These are phyloP conservation scores for Xylophagus ater DNA, from an alignment of 2,888 invertebrate genomes.

Conservation along the genomic window DNA sequence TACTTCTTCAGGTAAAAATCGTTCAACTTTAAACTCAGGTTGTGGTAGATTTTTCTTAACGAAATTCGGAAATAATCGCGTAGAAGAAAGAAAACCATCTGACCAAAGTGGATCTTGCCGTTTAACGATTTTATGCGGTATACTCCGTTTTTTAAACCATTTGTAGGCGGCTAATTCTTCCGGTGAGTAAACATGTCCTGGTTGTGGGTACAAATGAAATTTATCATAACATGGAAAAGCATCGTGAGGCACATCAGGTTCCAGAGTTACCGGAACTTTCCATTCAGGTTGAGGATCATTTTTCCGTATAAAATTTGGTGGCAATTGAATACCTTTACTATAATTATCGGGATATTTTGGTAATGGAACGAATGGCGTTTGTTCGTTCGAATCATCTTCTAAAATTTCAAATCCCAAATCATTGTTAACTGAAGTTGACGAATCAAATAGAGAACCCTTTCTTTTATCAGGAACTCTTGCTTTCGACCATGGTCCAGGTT, in stretches of 20 bases:
- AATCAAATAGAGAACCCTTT: constrained; percentile 4
- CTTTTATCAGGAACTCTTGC: constrained; percentile 21
- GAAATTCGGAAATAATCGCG: constrained; percentile 34
- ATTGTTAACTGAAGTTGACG: background rate
- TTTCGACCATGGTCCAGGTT: constrained; percentile 59
- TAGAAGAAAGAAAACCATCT: constrained; percentile 14
- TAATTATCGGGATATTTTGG: constrained; percentile 12
- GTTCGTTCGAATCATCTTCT: constrained; percentile 24
- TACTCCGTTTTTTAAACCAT: constrained; percentile 22
- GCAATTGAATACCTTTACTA: constrained; percentile 17
- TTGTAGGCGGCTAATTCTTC: constrained; percentile 32
- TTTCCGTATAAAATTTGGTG: constrained; percentile 23
- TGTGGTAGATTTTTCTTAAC: constrained; percentile 22
- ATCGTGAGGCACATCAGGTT: constrained; percentile 24
- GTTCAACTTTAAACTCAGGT: constrained; percentile 7
- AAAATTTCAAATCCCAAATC: constrained; percentile 30
- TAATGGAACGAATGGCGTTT: constrained; percentile 1
- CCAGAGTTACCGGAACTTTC: constrained; percentile 29
- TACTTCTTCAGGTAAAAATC: constrained; percentile 7
- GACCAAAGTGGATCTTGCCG: constrained; percentile 26
- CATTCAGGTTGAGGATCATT: constrained; percentile 28
- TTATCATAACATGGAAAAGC: constrained; percentile 31
- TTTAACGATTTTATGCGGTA: constrained; percentile 24
- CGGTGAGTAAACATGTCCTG: constrained; percentile 29
- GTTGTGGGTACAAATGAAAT: constrained; percentile 31